Base-by-base conservation (phyloP, 2,797 vertebrate species). In the Nyctibius grandis region DNA sequence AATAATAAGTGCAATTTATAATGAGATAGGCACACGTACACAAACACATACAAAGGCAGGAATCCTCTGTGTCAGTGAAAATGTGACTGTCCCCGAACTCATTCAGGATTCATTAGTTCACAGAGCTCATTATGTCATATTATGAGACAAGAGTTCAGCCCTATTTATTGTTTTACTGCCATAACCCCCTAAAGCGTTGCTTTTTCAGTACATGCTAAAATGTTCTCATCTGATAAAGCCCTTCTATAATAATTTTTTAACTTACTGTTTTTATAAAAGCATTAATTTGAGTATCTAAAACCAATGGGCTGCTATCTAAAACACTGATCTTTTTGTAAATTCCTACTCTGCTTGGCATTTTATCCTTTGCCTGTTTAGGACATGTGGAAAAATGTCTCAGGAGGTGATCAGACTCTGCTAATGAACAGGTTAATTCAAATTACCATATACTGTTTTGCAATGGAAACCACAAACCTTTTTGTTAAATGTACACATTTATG, bases 1-100 rank as follows among this genome's bases (percentile, higher is more conserved):
- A 95, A 93, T 85, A 96, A 92, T 10, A 53, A 96, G 77, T 2
- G 3, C 40, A 73, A 34, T 96, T 91, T 79, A 73, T 95, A 93
- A 76, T 74, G 84, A 94, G 75, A 53, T 50, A 56, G 51, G 19
- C 34, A 45, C 40, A 54, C 1, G 7, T 40, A 26, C 40, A 45
- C 10, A 26, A 28, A 15, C 7, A 61, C 36, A 63, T 28, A 31
- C 12, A 64, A 38, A 70, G 34, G 33, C 9, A 91, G 86, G 60
- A 80, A 74, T 84, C 73, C 36, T 73, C 44, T 64, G 38, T 88
- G 59, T 82, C 85, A 74, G 56, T 74, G 53, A 74, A 95, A 95
- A 79, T 53, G 63, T 70, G 56, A 38, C 28, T 76, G 40, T 7
- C 11, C 26, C 26, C 3, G 5, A 65, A 60, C 1, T 74, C 70